phyloP scores from a whole-genome alignment of 2,888 invertebrate species.

The Drosophila nr. perissopoda region DNA sequence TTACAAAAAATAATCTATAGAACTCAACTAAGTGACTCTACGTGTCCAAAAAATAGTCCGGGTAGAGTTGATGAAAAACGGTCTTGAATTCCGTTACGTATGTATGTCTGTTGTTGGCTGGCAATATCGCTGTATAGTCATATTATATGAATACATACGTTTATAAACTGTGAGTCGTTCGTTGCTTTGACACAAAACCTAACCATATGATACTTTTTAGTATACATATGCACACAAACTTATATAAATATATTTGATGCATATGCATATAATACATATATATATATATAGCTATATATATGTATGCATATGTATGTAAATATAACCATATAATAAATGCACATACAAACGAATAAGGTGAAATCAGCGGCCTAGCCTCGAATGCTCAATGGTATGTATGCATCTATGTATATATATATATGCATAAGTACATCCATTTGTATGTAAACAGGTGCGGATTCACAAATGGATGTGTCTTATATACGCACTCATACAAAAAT shows the following conservation, averaged over 20 bases:
- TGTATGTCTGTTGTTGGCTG: background rate
- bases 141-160: background rate
- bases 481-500: background rate
- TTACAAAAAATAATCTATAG: slow-evolving; percentile 31
- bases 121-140: background rate
- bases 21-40: slow-evolving; percentile 11
- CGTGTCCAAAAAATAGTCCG: slow-evolving; percentile 2
- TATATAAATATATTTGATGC: background rate
- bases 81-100: slow-evolving; percentile 3
- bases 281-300: background rate
- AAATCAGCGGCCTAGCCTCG: background rate
- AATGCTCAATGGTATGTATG: background rate
- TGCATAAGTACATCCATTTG: background rate
- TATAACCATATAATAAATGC: background rate
- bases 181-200: background rate
- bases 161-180: background rate
- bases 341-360: background rate
- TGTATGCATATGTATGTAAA: background rate
- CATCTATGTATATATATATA: background rate
- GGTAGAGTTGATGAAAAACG: slow-evolving; percentile 31
- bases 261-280: background rate
- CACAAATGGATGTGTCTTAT: slow-evolving; percentile 2
- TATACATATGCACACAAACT: background rate
- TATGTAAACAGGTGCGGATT: slow-evolving; percentile 1
- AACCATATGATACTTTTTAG: background rate